These are phyloP conservation scores for Metallyticus violacea DNA, from an alignment of 2,888 invertebrate species.

Conservation along the genomic window DNA sequence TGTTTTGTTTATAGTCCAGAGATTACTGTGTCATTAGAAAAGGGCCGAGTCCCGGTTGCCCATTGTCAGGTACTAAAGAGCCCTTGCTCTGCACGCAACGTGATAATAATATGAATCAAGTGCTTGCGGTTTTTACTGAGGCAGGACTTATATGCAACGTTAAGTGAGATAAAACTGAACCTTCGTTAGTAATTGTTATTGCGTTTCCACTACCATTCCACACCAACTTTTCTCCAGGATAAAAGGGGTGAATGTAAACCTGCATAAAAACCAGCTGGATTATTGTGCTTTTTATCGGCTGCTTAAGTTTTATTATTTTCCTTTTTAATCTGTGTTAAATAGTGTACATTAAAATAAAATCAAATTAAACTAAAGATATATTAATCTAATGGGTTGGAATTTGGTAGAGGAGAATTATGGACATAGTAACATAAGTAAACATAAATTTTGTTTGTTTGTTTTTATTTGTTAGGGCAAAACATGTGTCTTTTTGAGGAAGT, in stretches of 20 bases:
- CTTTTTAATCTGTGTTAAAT: too few relatives aligned
- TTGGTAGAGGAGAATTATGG: too few relatives aligned
- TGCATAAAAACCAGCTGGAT: not conserved
- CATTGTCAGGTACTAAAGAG: not conserved
- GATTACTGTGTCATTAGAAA: not conserved
- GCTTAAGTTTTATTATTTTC: too few relatives aligned
- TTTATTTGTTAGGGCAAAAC: too few relatives aligned
- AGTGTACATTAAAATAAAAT: too few relatives aligned
- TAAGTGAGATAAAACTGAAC: not conserved
- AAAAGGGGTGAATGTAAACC: not conserved
- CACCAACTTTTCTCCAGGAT: not conserved
- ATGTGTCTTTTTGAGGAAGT: too few relatives aligned
- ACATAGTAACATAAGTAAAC: too few relatives aligned
- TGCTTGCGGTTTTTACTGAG: not conserved
- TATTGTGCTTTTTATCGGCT: too few relatives aligned
- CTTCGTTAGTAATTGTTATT: not conserved
- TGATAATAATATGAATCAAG: conserved; percentile 10
- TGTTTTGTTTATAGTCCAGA: not conserved
- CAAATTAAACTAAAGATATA: too few relatives aligned
- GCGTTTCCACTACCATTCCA: not conserved
- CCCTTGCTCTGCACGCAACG: not conserved
- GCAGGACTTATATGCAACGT: not conserved
- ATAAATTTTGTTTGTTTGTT: too few relatives aligned
- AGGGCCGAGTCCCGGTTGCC: not conserved
- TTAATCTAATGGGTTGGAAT: too few relatives aligned